These are phyloP conservation scores for Polydrusus tereticollis DNA, from an alignment of 2,888 invertebrate genomes.

Conservation along the genomic window DNA sequence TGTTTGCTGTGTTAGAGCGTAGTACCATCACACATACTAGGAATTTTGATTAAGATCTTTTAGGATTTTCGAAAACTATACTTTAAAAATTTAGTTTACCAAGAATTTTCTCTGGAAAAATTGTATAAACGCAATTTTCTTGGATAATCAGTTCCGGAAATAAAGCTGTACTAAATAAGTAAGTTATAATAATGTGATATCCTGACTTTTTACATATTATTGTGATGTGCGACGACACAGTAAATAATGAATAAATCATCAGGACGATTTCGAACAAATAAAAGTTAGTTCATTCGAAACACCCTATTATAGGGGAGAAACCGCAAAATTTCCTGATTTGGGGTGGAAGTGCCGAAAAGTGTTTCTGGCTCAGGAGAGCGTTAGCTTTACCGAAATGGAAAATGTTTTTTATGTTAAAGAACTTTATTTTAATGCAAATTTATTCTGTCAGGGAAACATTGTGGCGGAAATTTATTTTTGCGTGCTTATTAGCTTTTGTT, in stretches of 20 bases:
- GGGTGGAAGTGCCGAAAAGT: conserved; percentile 10
- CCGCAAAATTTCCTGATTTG: conserved; percentile 6
- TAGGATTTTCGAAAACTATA: too few species aligned
- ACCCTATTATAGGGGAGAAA: conserved; percentile 10
- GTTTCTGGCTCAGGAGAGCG: conserved; percentile 4
- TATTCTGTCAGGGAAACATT: conserved; percentile 4
- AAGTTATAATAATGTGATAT: not conserved
- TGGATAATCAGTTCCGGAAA: too few species aligned
- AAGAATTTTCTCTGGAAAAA: too few species aligned
- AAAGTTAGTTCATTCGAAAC: conserved; percentile 34
- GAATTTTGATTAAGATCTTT: too few species aligned
- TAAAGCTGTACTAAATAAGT: too few species aligned
- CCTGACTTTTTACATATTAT: not conserved
- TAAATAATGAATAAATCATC: conserved; percentile 32
- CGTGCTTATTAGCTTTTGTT: conserved; percentile 5
- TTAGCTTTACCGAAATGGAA: conserved; percentile 5
- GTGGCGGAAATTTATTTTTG: conserved; percentile 2
- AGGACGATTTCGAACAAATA: conserved; percentile 24
- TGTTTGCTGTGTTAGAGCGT: too few species aligned
- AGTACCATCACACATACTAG: too few species aligned
- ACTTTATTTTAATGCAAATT: conserved; percentile 8
- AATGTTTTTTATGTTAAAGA: conserved; percentile 14
- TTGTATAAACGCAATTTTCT: too few species aligned
- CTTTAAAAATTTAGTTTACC: too few species aligned
- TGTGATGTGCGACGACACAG: not conserved